Evolutionary conservation across 2,888 invertebrate genomes (phyloP).

Genomic region (Synanthedon tipuliformis): DNA sequence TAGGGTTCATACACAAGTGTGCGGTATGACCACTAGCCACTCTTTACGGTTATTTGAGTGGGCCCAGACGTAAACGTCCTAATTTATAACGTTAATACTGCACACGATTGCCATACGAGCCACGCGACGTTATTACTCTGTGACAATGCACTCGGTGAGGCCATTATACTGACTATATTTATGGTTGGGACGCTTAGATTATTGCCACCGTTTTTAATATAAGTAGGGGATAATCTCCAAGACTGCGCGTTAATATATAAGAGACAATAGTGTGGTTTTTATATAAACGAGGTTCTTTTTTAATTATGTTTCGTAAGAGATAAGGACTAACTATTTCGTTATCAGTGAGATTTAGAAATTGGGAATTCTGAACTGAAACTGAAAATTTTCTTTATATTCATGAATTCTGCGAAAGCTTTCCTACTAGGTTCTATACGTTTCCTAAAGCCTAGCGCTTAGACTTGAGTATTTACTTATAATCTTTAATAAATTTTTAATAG

Average conservation of each 20-base stretch:
- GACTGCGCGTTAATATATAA: no score
- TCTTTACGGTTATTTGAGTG: constrained; percentile 65
- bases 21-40: constrained; percentile 42
- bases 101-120: constrained; percentile 32
- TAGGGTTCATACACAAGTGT: constrained; percentile 36
- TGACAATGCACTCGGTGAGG: constrained; percentile 5
- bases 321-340: no score
- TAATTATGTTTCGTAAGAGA: no score
- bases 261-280: no score
- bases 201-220: background rate
- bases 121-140: background rate
- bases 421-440: no score
- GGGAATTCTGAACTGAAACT: no score
- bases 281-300: background rate
- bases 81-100: constrained; percentile 67
- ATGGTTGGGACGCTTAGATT: background rate
- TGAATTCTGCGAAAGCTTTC: no score
- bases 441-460: no score
- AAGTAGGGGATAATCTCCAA: background rate
- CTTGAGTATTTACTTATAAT: no score
- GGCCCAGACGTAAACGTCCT: constrained; percentile 53
- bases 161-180: background rate
- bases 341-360: no score
- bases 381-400: no score
- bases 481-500: no score